Base-by-base conservation (phyloP, 2,797 vertebrate genomes). In the Selene dorsalis region DNA sequence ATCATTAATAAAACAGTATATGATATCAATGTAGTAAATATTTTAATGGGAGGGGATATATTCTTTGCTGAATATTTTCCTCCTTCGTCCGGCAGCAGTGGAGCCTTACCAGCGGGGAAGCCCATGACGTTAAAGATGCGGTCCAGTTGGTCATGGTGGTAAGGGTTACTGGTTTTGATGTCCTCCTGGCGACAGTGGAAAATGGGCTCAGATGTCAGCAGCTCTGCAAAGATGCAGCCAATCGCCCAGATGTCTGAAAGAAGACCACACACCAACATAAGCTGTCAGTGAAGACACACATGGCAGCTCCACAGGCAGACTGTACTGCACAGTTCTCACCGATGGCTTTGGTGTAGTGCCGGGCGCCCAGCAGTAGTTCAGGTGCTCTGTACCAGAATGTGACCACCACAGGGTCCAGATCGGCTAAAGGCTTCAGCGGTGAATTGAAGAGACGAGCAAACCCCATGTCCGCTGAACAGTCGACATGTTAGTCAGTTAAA, bases 331-430 rank as follows among this genome's bases (percentile, higher is more conserved):
- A 39, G 6, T n/a, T 64, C 96, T 96, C 88, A 99, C 98, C 98
- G 86, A 99, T 99, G 96, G 98, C 98, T 98, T 99, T 99, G 96
- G 98, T 99, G 96, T 99, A 99, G 95, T 99, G 98, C 89, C 98
- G 96, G 89, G 98, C 98, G 89, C 98, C 98, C 79, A 99, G 96
- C 90, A 99, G 95, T 62, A 99, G 94, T 91, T 99, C 98, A 88
- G 98, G 98, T 91, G 98, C 98, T 94, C 98, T 96, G 95, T 99
- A 99, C 98, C 98, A 99, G 95, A 99, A 99, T 17, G 98, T 99
- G 93, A 99, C 98, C 87, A 99, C 98, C 93, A 99, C 98, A 78
- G 98, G 98, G 95, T 99, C 98, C 89, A 99, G 95, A 95, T 99
- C 98, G 90, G 98, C 98, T 98, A 99, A 98, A 98, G 98, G 98